Conservation (phyloP, 2,888 invertebrate species). For the Ethmia dodecea region DNA sequence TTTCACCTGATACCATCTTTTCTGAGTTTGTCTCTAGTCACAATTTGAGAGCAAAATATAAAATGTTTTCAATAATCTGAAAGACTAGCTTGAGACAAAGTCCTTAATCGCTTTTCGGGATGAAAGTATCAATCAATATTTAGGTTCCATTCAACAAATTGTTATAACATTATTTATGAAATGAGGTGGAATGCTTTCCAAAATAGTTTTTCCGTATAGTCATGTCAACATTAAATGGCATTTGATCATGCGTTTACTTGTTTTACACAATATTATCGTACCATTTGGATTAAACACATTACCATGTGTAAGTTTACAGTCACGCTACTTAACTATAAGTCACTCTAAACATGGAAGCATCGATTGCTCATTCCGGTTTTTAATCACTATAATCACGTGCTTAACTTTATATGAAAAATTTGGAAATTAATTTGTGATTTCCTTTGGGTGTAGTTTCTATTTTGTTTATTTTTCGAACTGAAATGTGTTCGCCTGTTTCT, state of each 20-base stretch:
- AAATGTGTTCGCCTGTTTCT: neutral
- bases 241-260: neutral
- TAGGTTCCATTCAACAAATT: no score
- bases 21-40: no score
- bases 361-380: constrained; percentile 31
- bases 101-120: no score
- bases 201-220: no score
- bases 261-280: constrained; percentile 1
- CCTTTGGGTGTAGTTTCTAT: neutral
- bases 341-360: constrained; percentile 24
- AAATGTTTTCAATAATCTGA: no score
- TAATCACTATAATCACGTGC: constrained; percentile 38
- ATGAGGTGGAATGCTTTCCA: no score
- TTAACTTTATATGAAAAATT: constrained; percentile 30
- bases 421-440: neutral
- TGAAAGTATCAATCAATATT: no score
- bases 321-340: constrained; percentile 48
- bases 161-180: no score
- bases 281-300: constrained; percentile 1
- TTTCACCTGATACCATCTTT: no score
- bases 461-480: neutral
- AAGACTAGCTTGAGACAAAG: no score
- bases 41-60: no score
- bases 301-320: constrained; percentile 25
- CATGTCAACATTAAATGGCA: no score